Percentiles rank a stretch among this genome's conserved stretches.
Evolutionary conservation across 2,113 vertebrate species (phyloP).

Genomic region (Lepisosteus osseus): DNA sequence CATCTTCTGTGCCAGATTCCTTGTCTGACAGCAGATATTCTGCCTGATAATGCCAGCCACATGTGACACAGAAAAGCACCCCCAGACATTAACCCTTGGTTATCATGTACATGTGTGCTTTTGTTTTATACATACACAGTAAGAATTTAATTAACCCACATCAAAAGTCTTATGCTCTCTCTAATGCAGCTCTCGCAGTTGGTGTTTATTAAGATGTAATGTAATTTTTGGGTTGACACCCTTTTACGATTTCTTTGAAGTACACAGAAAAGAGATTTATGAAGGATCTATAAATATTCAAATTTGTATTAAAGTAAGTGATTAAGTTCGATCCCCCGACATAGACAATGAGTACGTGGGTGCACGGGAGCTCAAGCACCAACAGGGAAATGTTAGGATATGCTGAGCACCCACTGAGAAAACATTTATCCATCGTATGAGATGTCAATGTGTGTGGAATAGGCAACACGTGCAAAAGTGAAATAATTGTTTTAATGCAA

Average conservation of each 20-base stretch:
- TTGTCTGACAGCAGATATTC: slow-evolving; percentile 28
- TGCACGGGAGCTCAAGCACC: no score
- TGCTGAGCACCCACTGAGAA: no score
- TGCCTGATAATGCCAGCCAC: slow-evolving; percentile 25
- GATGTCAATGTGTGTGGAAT: no score
- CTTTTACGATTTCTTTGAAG: neutral
- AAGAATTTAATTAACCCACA: neutral
- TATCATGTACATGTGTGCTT: neutral
- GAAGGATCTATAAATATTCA: slow-evolving; percentile 1
- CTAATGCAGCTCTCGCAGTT: no score
- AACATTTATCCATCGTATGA: no score
- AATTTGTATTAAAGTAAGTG: neutral
- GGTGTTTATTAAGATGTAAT: neutral
- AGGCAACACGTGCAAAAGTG: no score
- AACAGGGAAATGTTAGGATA: no score
- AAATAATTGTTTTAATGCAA: no score
- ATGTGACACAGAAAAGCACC: slow-evolving; percentile 7
- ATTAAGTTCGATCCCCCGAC: neutral
- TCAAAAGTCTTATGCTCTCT: neutral
- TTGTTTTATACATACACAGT: neutral
- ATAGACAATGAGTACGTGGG: no score
- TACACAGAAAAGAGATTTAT: neutral
- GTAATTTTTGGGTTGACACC: neutral
- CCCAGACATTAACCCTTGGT: slow-evolving; percentile 23
- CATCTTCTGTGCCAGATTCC: slow-evolving; percentile 30